Percentiles rank a stretch among this genome's conserved stretches.
Conservation (phyloP, 2,888 invertebrate genomes). For the Calameuta filiformis region DNA sequence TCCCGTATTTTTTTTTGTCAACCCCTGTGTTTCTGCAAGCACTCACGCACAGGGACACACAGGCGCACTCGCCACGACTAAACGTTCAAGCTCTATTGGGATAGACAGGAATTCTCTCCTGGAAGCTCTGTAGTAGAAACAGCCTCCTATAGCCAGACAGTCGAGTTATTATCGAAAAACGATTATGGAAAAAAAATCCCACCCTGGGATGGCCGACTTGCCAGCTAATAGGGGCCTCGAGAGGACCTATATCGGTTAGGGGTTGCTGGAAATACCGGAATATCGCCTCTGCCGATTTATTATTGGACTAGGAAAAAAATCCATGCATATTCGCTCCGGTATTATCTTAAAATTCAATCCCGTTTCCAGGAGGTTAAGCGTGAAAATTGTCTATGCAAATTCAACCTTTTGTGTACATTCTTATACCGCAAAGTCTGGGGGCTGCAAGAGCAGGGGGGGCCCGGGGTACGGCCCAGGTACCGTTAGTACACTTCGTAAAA, state of each 20-base stretch:
- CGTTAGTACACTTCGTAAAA: no score
- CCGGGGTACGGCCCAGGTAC: no score
- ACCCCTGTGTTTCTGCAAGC: no score
- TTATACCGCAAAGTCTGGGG: no score
- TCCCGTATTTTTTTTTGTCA: no score
- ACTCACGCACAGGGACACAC: no score
- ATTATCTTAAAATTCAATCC: slow-evolving; percentile 51
- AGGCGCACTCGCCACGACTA: no score
- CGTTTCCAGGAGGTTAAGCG: slow-evolving; percentile 52
- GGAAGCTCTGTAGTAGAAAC: no score
- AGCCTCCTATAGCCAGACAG: neutral
- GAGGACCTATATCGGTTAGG: neutral
- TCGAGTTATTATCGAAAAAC: slow-evolving; percentile 31
- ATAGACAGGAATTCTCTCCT: no score
- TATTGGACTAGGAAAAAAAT: slow-evolving; percentile 39
- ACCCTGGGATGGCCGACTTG: neutral
- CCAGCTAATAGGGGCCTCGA: neutral
- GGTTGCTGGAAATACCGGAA: slow-evolving; percentile 15
- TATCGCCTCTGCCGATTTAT: slow-evolving; percentile 42
- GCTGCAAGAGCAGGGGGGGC: no score
- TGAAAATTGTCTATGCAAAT: slow-evolving; percentile 56
- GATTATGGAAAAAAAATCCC: slow-evolving; percentile 25
- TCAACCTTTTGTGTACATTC: slow-evolving; percentile 13
- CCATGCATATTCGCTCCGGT: slow-evolving; percentile 46
- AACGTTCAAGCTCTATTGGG: no score